Conservation (phyloP, 2,113 vertebrate genomes). For the Neopipo cinnamomea region DNA sequence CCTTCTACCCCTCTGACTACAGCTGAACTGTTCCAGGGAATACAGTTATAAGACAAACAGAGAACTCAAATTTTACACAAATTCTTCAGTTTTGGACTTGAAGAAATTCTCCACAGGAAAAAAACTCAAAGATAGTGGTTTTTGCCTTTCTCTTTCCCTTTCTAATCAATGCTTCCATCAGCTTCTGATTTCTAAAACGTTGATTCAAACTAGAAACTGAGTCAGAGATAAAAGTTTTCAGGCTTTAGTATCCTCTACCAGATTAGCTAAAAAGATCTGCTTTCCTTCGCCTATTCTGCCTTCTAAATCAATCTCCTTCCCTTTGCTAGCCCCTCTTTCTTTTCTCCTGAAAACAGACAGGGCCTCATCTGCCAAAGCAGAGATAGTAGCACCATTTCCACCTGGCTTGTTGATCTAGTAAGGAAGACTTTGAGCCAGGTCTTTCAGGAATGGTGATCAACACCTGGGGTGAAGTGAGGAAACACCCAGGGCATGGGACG, state of each 20-base stretch:
- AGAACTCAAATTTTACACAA: not conserved
- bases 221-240: not conserved
- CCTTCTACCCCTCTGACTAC: not conserved
- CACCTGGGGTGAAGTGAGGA: not conserved
- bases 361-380: not conserved
- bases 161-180: not conserved
- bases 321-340: not conserved
- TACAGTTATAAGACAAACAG: not conserved
- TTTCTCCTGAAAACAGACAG: not conserved
- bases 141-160: not conserved
- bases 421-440: not conserved
- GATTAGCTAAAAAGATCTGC: not conserved
- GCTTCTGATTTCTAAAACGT: not conserved
- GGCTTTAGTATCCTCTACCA: not conserved
- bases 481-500: not conserved
- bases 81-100: not conserved
- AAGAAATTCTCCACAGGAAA: not conserved
- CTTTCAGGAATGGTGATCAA: not conserved
- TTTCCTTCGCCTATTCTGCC: not conserved
- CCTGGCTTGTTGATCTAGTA: not conserved
- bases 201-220: not conserved
- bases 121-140: too few species aligned
- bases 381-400: not conserved
- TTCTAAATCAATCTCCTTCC: not conserved
- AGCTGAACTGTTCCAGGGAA: not conserved